Base-by-base conservation (phyloP, 2,113 vertebrate genomes). In the Brachirus orientalis region DNA sequence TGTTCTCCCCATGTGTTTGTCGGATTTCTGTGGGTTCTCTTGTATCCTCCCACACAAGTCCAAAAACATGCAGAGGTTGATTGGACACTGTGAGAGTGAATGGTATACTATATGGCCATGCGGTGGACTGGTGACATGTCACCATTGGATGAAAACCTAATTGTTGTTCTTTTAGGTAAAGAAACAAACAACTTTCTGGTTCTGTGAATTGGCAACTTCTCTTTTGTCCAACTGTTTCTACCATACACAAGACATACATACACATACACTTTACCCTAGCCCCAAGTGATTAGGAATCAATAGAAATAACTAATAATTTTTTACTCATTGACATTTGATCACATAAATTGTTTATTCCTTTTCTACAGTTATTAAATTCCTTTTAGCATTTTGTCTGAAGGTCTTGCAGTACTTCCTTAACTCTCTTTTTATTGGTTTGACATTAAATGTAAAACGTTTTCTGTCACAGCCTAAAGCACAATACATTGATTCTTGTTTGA, bases 401-500 rank as follows among this genome's bases (percentile, higher is more conserved):
- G 54, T 19, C 14, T 46, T 28, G 28, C 12, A 0, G 4, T 18
- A 44, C 28, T 40, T 56, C 18, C 9, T 8, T 8, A 10, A 11
- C 47, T 9, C 14, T 51, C 50, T 9, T 55, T 43, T 20, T 70
- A 17, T 54, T 46, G 47, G 33, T 43, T 51, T 53, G 43, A 68
- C 54, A 28, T 18, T 63, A 28, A 54, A 68, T 75, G 33, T 47
- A 38, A 72, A 71, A 81, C 47, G 28, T 22, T 38, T 76, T 44
- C 40, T 64, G 55, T 70, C 45, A 47, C 16, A 28, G 53, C 52
- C 67, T 59, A 11, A 47, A 72, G 83, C 71, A 7, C 18, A 53
- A 20, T 10, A 37, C 64, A 84, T 77, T 57, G 79, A 83, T 77
- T 74, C 16, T 41, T 65, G 43, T 73, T 75, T 81, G 60, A 67